Conservation (phyloP, 1,140 invertebrate species). For the Drosophila bipectinata region DNA sequence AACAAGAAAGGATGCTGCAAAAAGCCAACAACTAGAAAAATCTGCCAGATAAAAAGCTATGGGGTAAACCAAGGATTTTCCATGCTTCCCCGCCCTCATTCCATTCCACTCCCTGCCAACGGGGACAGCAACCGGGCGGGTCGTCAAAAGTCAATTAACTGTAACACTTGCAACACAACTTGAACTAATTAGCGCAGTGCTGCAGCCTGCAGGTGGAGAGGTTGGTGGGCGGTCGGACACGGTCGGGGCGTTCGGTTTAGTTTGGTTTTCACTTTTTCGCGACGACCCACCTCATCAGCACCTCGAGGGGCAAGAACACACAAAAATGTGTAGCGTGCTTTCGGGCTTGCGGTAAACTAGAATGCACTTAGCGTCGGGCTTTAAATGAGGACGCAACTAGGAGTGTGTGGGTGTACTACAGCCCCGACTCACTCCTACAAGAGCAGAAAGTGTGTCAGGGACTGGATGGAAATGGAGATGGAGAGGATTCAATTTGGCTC, state of each 20-base stretch:
- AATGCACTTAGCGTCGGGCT: conserved; percentile 57
- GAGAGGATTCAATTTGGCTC: conserved; percentile 24
- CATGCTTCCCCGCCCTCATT: not conserved
- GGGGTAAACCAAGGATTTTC: conserved; percentile 42
- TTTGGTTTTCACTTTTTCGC: conserved; percentile 4
- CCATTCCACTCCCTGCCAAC: not conserved
- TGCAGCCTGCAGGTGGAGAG: conserved; percentile 57
- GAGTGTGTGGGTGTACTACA: not conserved
- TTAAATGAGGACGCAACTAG: conserved; percentile 25
- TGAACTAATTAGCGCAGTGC: conserved; percentile 73
- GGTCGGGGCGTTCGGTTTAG: not conserved
- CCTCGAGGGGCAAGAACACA: conserved; percentile 19
- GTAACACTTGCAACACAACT: conserved; percentile 73
- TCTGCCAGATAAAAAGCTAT: conserved; percentile 41
- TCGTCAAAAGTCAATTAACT: conserved; percentile 80
- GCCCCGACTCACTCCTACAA: not conserved
- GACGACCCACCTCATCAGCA: conserved; percentile 14
- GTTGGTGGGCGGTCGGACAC: not conserved
- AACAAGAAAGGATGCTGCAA: conserved; percentile 2
- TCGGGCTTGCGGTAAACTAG: conserved; percentile 52
- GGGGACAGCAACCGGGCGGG: conserved; percentile 23
- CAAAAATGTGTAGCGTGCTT: conserved; percentile 57
- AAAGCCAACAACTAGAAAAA: conserved; percentile 23
- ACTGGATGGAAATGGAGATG: not conserved
- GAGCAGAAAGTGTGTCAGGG: conserved; percentile 23